phyloP scores from a whole-genome alignment of 2,888 invertebrate genomes.

The Platerodrilus igneus region DNA sequence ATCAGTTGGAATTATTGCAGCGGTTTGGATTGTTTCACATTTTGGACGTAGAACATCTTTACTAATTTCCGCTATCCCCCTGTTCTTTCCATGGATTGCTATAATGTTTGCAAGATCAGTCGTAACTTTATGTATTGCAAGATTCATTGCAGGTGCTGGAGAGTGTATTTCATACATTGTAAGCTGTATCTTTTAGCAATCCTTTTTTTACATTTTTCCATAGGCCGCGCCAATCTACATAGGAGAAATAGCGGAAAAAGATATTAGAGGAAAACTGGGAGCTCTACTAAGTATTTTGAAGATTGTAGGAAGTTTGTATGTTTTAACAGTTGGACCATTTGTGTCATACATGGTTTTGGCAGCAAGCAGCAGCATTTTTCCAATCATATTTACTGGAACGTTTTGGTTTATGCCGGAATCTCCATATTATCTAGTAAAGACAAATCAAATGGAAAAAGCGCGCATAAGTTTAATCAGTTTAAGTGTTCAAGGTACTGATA shows the following conservation, averaged over 20 bases:
- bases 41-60: conserved; percentile 55
- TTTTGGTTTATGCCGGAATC: conserved; percentile 48
- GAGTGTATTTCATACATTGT: conserved; percentile 55
- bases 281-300: conserved; percentile 23
- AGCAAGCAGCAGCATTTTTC: conserved; percentile 37
- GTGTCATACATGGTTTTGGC: conserved; percentile 47
- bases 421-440: conserved; percentile 47
- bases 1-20: conserved; percentile 52
- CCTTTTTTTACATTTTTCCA: no score
- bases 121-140: conserved; percentile 55
- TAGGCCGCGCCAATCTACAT: conserved; percentile 46
- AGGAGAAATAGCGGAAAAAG: conserved; percentile 46
- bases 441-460: conserved; percentile 35
- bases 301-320: conserved; percentile 45
- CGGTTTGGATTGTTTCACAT: conserved; percentile 54
- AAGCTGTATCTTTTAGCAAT: no score
- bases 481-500: conserved; percentile 12
- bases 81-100: conserved; percentile 51
- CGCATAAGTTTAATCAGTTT: conserved; percentile 28
- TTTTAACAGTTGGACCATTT: conserved; percentile 51
- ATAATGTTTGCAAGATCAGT: conserved; percentile 35
- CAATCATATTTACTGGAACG: conserved; percentile 39
- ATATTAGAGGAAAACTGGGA: conserved; percentile 43
- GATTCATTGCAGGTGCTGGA: conserved; percentile 64
- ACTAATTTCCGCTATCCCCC: conserved; percentile 50